Evolutionary conservation across 2,797 vertebrate species (phyloP).

Genomic region (Gambelia wislizenii): DNA sequence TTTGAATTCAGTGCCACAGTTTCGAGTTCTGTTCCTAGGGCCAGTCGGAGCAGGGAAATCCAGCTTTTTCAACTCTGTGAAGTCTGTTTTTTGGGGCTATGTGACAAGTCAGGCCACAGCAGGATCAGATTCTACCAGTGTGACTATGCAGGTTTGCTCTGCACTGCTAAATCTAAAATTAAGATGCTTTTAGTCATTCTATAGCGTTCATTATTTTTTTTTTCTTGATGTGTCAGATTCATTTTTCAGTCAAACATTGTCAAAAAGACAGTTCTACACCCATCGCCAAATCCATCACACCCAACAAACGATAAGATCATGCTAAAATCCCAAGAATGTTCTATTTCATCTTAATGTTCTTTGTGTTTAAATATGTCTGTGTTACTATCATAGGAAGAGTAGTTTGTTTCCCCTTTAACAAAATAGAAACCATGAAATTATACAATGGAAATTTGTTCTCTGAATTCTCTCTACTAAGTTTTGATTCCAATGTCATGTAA

Average conservation of each 20-base stretch:
- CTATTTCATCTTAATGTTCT: background rate
- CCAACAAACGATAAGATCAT: too few species aligned
- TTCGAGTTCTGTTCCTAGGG: slow-evolving; percentile 65
- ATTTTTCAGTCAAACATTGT: background rate
- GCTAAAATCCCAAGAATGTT: background rate
- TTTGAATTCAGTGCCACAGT: slow-evolving; percentile 25
- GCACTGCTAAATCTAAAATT: slow-evolving; percentile 62
- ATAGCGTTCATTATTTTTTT: slow-evolving; percentile 25
- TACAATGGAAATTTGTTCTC: background rate
- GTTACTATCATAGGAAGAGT: background rate
- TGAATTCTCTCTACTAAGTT: background rate
- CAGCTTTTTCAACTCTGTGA: slow-evolving; percentile 81
- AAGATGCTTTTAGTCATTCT: slow-evolving; percentile 54
- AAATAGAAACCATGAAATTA: background rate
- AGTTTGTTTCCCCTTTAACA: background rate
- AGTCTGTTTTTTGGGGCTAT: slow-evolving; percentile 61
- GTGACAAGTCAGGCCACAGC: slow-evolving; percentile 28
- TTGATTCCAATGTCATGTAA: background rate
- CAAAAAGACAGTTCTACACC: background rate
- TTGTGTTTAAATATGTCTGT: background rate
- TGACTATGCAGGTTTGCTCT: slow-evolving; percentile 66
- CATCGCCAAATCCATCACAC: background rate
- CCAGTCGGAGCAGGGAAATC: slow-evolving; percentile 78
- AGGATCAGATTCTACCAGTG: slow-evolving; percentile 66
- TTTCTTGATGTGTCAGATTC: slow-evolving; percentile 8